These are phyloP conservation scores for Cheumatopsyche charites DNA, from an alignment of 1,140 invertebrate genomes.

Conservation along the genomic window DNA sequence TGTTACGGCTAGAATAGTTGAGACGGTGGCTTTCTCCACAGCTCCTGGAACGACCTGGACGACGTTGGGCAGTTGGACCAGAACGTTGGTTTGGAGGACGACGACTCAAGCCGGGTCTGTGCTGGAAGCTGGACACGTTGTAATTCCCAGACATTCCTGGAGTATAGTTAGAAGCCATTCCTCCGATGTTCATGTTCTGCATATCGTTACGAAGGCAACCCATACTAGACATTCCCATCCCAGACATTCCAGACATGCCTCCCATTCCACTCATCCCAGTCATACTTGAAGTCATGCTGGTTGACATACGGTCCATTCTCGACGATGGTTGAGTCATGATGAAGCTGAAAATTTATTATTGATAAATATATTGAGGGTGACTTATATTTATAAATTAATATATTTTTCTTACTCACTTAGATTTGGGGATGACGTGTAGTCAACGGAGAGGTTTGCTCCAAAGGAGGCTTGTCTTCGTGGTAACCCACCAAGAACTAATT, in stretches of 20 bases:
- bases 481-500: background rate
- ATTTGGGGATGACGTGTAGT: background rate
- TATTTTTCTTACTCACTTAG: background rate
- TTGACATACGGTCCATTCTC: slow-evolving; percentile 60
- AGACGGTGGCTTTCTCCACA: slow-evolving; percentile 56
- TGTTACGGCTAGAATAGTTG: slow-evolving; percentile 58
- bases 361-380: too few relatives aligned
- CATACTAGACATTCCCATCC: slow-evolving; percentile 56
- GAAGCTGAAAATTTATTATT: background rate
- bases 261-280: slow-evolving; percentile 50
- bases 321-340: slow-evolving; percentile 51
- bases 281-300: slow-evolving; percentile 61
- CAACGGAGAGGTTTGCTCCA: background rate
- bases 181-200: slow-evolving; percentile 59
- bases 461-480: background rate
- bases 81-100: slow-evolving; percentile 58
- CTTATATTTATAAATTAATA: background rate
- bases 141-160: slow-evolving; percentile 59
- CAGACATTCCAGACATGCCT: slow-evolving; percentile 59
- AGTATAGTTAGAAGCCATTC: slow-evolving; percentile 60
- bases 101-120: slow-evolving; percentile 59
- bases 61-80: slow-evolving; percentile 58
- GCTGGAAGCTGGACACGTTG: slow-evolving; percentile 60
- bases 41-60: slow-evolving; percentile 58
- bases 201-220: slow-evolving; percentile 56